These are phyloP conservation scores for Dinomys branickii DNA, from an alignment of 2,113 vertebrate genomes.

Conservation along the genomic window DNA sequence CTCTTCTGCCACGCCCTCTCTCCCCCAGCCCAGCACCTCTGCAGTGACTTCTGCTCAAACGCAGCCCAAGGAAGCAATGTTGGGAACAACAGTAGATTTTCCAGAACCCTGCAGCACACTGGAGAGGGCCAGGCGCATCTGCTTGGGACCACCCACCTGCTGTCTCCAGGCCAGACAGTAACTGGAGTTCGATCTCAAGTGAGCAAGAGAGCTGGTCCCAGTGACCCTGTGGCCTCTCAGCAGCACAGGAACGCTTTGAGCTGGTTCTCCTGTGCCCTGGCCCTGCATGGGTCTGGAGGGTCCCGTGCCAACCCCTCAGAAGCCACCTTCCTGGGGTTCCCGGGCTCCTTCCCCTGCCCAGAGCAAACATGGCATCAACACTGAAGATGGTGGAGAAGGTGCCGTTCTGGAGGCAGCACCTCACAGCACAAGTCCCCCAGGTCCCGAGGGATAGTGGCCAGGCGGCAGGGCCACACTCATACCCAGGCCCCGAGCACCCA, in stretches of 20 bases:
- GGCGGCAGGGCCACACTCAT: not conserved
- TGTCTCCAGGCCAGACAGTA: not conserved
- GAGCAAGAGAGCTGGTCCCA: not conserved
- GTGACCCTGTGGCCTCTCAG: not conserved
- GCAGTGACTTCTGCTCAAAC: constrained; percentile 23
- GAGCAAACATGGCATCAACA: not conserved
- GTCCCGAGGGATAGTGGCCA: not conserved
- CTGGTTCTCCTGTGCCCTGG: not conserved
- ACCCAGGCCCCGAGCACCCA: not conserved
- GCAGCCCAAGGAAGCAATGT: not conserved
- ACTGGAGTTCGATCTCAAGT: not conserved
- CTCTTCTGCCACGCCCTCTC: not conserved
- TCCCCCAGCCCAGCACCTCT: not conserved
- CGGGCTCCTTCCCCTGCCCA: not conserved
- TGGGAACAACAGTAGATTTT: constrained; percentile 46
- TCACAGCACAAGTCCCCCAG: not conserved
- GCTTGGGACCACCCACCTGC: not conserved
- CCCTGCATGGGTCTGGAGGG: not conserved
- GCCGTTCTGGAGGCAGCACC: not conserved
- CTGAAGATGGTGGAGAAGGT: not conserved
- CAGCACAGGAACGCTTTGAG: not conserved
- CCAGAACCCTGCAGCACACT: constrained; percentile 37
- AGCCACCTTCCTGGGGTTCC: not conserved
- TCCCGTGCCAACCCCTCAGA: not conserved
- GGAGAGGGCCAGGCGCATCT: not conserved